These are phyloP conservation scores for Adineta ricciae DNA, from an alignment of 2,888 invertebrate species.

Conservation along the genomic window DNA sequence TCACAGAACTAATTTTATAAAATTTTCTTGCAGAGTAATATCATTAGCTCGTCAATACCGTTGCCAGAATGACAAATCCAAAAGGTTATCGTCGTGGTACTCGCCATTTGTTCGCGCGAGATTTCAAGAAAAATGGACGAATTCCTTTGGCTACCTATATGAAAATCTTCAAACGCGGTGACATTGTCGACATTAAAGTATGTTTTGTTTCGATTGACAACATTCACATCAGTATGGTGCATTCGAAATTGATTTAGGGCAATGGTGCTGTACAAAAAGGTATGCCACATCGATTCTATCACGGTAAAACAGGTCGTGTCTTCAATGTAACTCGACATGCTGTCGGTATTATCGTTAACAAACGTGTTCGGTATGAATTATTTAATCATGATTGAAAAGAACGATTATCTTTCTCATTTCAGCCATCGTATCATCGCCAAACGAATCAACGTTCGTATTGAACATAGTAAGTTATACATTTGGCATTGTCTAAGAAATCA, in stretches of 20 bases:
- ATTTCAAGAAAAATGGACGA: constrained; percentile 85
- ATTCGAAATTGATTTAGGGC: constrained; percentile 57
- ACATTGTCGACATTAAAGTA: constrained; percentile 94
- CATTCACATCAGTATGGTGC: not conserved
- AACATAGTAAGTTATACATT: constrained; percentile 57
- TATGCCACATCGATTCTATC: constrained; percentile 98
- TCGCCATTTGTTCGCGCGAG: constrained; percentile 89
- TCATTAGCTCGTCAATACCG: not conserved
- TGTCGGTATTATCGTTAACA: constrained; percentile 95
- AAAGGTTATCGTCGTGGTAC: constrained; percentile 98
- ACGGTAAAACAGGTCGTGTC: constrained; percentile 93
- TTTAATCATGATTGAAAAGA: not conserved
- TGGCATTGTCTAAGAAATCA: no score
- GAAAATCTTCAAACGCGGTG: constrained; percentile 94
- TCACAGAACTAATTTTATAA: no score
- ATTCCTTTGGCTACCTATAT: constrained; percentile 92
- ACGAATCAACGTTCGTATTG: constrained; percentile 83
- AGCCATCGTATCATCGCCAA: constrained; percentile 78
- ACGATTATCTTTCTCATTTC: no score
- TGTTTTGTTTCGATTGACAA: constrained; percentile 11
- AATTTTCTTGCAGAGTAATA: not conserved
- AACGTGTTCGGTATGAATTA: constrained; percentile 65
- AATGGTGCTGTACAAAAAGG: constrained; percentile 98
- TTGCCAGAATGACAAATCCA: constrained; percentile 82
- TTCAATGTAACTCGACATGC: constrained; percentile 96